These are phyloP conservation scores for Ectropis crepuscularia DNA, from an alignment of 2,888 invertebrate genomes.

Conservation along the genomic window DNA sequence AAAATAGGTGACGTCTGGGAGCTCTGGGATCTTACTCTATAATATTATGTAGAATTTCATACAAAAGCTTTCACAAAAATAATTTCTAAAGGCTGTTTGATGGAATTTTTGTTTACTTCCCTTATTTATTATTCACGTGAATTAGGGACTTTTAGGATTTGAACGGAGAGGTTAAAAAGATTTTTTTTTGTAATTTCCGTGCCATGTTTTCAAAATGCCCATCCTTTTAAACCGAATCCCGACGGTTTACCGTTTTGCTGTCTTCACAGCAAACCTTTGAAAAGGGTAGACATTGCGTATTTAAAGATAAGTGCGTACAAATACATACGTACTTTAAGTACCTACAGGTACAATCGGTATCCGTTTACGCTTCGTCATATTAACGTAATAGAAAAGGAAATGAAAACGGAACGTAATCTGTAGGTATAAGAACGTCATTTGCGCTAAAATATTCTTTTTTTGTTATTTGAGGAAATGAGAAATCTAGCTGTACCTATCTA, in stretches of 20 bases:
- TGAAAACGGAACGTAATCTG: too few species aligned
- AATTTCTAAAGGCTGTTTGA: conserved; percentile 7
- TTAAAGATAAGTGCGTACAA: conserved; percentile 46
- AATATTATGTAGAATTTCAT: neutral
- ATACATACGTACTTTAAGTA: neutral
- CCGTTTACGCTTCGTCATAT: too few species aligned
- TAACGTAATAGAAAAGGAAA: too few species aligned
- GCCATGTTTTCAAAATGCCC: conserved; percentile 35
- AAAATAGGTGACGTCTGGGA: too few species aligned
- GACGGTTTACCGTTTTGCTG: conserved; percentile 54
- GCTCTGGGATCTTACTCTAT: too few species aligned
- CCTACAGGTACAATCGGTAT: too few species aligned
- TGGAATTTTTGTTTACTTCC: conserved; percentile 8
- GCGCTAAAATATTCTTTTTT: too few species aligned
- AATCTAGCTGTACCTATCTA: too few species aligned
- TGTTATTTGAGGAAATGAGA: too few species aligned
- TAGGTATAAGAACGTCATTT: too few species aligned
- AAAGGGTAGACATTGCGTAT: conserved; percentile 56
- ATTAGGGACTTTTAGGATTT: conserved; percentile 11
- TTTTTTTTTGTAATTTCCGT: conserved; percentile 23
- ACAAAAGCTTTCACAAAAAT: neutral
- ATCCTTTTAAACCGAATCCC: conserved; percentile 49
- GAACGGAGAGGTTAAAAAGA: conserved; percentile 13
- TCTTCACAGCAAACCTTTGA: conserved; percentile 52
- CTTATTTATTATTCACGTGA: conserved; percentile 8